Base-by-base conservation (phyloP, 2,797 vertebrate genomes). In the Esox masquinongy region DNA sequence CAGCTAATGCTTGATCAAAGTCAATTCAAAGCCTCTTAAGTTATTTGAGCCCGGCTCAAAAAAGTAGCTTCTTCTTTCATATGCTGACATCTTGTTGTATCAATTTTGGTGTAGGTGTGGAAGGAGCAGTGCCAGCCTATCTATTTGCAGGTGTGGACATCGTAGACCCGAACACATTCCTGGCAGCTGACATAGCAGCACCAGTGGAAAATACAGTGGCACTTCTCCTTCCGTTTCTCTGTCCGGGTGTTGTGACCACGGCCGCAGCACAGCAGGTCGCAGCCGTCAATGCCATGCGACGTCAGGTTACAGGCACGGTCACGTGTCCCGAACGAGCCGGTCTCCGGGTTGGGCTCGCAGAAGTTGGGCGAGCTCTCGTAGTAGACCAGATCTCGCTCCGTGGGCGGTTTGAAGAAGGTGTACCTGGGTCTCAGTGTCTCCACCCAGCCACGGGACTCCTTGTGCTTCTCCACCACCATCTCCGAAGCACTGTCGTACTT, bases 111-210 rank as follows among this genome's bases (percentile, higher is more conserved):
- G 78, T 79, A 75, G 78, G 49, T 64, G 77, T 24, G 76, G 74
- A 47, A 73, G 1, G 0, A 74, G 68, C 73, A 74, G 29, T 49
- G 0, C n/a, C 24, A 22, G 49, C 43, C 6, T 61, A 17, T 26
- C 82, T 97, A 99, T 89, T 99, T 99, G 94, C 98, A 99, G 34
- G 97, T 99, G 92, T 99, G 97, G 82, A 99, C 97, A 0, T 99
- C 97, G 0, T 98, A 98, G 83, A 97, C 92, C 16, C 96, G 94
- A 67, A 95, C 90, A 61, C 98, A 99, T 90, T 99, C 98, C 87
- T 99, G 97, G 83, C 98, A 99, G 90, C 97, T 97, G 81, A 99
- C 98, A 0, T 99, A 99, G 92, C 98, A 99, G 89, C 98, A 99
- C 98, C 98, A 99, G 91, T 99, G 98, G 86, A 99, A 99, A 86